Conservation (phyloP, 1,140 invertebrate species). For the Xylocopa sonorina region DNA sequence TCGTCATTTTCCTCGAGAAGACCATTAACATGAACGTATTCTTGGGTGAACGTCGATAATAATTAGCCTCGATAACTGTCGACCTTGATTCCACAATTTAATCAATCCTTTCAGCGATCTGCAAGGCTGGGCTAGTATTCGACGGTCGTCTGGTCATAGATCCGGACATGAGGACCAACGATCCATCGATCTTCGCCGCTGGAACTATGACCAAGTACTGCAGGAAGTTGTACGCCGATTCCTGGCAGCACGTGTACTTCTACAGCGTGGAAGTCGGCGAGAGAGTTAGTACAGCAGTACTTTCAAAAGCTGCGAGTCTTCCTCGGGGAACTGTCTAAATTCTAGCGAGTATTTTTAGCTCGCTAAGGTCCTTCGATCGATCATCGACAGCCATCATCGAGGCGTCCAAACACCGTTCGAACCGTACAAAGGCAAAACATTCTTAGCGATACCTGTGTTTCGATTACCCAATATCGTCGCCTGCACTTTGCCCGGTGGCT, state of each 20-base stretch:
- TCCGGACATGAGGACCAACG: conserved; percentile 86
- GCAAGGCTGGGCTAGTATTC: conserved; percentile 86
- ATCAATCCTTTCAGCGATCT: conserved; percentile 83
- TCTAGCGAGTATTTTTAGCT: conserved; percentile 69
- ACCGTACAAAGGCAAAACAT: conserved; percentile 25
- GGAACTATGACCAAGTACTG: conserved; percentile 86
- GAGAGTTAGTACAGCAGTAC: conserved; percentile 74
- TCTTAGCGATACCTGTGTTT: conserved; percentile 48
- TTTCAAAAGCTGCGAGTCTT: too few relatives aligned
- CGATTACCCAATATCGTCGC: conserved; percentile 64
- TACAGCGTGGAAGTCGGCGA: conserved; percentile 83
- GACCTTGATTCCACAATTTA: background rate
- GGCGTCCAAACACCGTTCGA: background rate
- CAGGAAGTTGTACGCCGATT: conserved; percentile 80
- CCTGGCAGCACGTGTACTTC: conserved; percentile 81
- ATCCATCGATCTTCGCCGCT: conserved; percentile 86
- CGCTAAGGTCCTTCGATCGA: conserved; percentile 73
- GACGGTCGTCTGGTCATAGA: conserved; percentile 88
- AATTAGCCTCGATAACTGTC: too few relatives aligned
- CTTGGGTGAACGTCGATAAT: conserved; percentile 75
- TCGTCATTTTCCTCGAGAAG: conserved; percentile 67
- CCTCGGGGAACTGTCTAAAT: too few relatives aligned
- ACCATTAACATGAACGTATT: conserved; percentile 75
- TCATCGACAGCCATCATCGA: conserved; percentile 73
- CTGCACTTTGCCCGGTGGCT: conserved; percentile 75